Evolutionary conservation across 2,888 invertebrate genomes (phyloP).

Genomic region (Operophtera brumata): DNA sequence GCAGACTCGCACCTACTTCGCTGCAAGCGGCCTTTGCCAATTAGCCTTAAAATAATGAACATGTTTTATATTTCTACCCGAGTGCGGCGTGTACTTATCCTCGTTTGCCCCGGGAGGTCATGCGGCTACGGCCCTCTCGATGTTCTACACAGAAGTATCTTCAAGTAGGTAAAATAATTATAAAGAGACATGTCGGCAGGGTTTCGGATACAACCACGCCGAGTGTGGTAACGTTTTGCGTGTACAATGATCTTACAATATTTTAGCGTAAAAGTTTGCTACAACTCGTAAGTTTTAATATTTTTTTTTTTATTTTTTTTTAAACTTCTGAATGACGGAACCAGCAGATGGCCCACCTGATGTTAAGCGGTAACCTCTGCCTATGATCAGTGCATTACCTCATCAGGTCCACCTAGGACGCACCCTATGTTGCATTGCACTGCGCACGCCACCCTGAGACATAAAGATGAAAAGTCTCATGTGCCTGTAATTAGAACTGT

Average conservation of each 20-base stretch:
- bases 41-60: slow-evolving; percentile 81
- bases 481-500: too few relatives aligned
- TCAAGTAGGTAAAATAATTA: slow-evolving; percentile 56
- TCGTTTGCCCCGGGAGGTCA: slow-evolving; percentile 77
- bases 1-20: slow-evolving; percentile 67
- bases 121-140: slow-evolving; percentile 61
- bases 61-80: slow-evolving; percentile 79
- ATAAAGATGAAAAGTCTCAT: too few relatives aligned
- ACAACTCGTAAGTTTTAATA: slow-evolving; percentile 4
- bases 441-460: too few relatives aligned
- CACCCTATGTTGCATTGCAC: too few relatives aligned
- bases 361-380: too few relatives aligned
- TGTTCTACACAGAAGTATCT: slow-evolving; percentile 60
- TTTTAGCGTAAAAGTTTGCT: slow-evolving; percentile 41
- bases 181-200: slow-evolving; percentile 57
- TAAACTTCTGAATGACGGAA: too few relatives aligned
- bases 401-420: too few relatives aligned
- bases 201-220: slow-evolving; percentile 46
- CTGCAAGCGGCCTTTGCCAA: slow-evolving; percentile 78
- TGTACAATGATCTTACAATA: slow-evolving; percentile 47
- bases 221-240: slow-evolving; percentile 45
- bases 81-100: slow-evolving; percentile 75
- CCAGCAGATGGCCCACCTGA: too few relatives aligned
- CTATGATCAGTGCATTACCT: too few relatives aligned
- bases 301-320: too few relatives aligned